Conservation (phyloP, 2,888 invertebrate genomes). For the Andrena bucephala region DNA sequence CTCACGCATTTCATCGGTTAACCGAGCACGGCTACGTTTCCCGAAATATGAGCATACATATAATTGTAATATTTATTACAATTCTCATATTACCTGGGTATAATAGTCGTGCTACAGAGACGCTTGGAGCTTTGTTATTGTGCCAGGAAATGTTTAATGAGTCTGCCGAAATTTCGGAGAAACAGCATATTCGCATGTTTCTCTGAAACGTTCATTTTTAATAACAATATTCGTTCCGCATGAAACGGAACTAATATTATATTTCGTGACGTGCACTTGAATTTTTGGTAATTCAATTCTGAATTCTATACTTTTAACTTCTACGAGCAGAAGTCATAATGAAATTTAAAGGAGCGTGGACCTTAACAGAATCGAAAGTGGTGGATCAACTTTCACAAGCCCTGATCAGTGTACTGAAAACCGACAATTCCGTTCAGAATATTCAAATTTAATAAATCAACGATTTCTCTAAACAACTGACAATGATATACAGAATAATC, state of each 20-base stretch:
- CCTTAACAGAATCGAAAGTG: no score
- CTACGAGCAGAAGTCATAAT: no score
- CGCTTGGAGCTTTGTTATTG: neutral
- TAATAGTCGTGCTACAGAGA: neutral
- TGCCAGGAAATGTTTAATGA: neutral
- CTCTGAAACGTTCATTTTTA: neutral
- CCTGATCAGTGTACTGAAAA: no score
- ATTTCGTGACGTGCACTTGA: no score
- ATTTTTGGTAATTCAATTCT: no score
- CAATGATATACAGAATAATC: neutral
- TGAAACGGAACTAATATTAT: no score
- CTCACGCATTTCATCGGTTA: conserved; percentile 1
- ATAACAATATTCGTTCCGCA: neutral
- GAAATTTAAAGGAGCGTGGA: no score
- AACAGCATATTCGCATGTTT: neutral
- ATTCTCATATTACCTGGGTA: neutral
- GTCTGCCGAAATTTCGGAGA: neutral
- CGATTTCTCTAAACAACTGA: no score
- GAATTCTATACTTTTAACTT: no score
- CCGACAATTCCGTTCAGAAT: no score
- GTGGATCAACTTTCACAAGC: no score
- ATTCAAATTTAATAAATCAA: no score
- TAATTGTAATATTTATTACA: conserved; percentile 11
- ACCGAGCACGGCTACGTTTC: neutral
- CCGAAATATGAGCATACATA: neutral